These are phyloP conservation scores for Aspidapion aeneum DNA, from an alignment of 2,888 invertebrate species.

Conservation along the genomic window DNA sequence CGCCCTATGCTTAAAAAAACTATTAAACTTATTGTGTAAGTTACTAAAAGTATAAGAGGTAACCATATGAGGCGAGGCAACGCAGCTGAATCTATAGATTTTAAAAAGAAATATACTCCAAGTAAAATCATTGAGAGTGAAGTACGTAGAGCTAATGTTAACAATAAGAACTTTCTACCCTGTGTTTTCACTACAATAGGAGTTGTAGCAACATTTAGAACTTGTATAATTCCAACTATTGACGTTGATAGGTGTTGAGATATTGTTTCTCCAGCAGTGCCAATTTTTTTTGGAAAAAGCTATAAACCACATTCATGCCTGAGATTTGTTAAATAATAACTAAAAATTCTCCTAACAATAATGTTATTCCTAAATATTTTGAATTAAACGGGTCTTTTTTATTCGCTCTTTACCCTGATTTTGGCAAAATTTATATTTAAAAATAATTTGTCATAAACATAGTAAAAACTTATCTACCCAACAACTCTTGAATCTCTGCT, in stretches of 20 bases:
- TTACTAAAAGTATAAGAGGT: constrained; percentile 48
- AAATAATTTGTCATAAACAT: too few species aligned
- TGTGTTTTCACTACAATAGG: constrained; percentile 20
- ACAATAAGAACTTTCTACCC: constrained; percentile 18
- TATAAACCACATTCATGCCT: constrained; percentile 27
- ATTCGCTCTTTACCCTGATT: constrained; percentile 19
- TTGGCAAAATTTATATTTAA: too few species aligned
- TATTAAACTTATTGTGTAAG: constrained; percentile 70
- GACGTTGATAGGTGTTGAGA: constrained; percentile 18
- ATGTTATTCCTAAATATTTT: constrained; percentile 60
- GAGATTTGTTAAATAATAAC: constrained; percentile 31
- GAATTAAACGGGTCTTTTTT: constrained; percentile 58
- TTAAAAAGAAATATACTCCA: constrained; percentile 62
- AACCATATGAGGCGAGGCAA: constrained; percentile 35
- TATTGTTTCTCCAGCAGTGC: constrained; percentile 51
- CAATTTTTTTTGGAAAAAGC: constrained; percentile 51
- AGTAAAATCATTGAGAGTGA: constrained; percentile 57
- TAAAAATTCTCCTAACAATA: constrained; percentile 25
- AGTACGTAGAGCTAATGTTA: constrained; percentile 38
- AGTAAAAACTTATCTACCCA: background rate
- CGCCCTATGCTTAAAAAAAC: constrained; percentile 69
- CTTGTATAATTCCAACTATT: constrained; percentile 22
- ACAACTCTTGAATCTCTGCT: constrained; percentile 67
- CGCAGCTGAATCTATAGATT: constrained; percentile 37
- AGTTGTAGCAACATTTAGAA: constrained; percentile 19